Evolutionary conservation across 2,888 invertebrate genomes (phyloP), one percentile per base, ranked within the genome.

Genomic region (Eretmocerus hayati): DNA sequence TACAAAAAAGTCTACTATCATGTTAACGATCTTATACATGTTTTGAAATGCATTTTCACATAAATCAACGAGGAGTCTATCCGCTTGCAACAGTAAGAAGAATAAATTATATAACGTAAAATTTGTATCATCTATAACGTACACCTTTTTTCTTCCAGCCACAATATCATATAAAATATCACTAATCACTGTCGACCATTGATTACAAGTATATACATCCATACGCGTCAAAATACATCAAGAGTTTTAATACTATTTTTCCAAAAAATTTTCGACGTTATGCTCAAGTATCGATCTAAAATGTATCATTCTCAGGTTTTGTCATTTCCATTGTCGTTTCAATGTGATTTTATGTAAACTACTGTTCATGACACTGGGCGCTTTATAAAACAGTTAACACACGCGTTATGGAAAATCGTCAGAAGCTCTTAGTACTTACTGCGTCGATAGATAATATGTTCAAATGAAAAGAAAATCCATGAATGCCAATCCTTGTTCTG

Each of bases 201-300:
- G 44, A 38, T 50, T 53, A 50, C 41, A 47, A 41, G 15, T 47
- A 46, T 49, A 36, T 44, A 53, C 52, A 46, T 43, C 46, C 46
- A 38, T 36, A 32, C 44, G 32, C 42, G 39, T 42, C 43, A 50
- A 43, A 43, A 43, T 50, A 43, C 45, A 48, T 51, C 26, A 40
- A 44, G 26, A 51, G 46, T 46, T n/a, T n/a, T 54, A 54, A 54
- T 54, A 51, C 50, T 50, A 48, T 53, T 47, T 23, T 48, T 42
- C 22, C 38, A 42, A 48, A 36, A 9, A 38, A 30, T 26, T 46
- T 35, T 44, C 23, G 15, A 42, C 21, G 38, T 50, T 46, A 50
- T 50, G 40, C 47, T 48, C 42, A 50, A 42, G 36, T 46, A 48
- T 52, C 36, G 36, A 46, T 36, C 32, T 43, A 44, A 49, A 44